Base-by-base conservation (phyloP, 2,797 vertebrate genomes). In the Gallinago solitaria region DNA sequence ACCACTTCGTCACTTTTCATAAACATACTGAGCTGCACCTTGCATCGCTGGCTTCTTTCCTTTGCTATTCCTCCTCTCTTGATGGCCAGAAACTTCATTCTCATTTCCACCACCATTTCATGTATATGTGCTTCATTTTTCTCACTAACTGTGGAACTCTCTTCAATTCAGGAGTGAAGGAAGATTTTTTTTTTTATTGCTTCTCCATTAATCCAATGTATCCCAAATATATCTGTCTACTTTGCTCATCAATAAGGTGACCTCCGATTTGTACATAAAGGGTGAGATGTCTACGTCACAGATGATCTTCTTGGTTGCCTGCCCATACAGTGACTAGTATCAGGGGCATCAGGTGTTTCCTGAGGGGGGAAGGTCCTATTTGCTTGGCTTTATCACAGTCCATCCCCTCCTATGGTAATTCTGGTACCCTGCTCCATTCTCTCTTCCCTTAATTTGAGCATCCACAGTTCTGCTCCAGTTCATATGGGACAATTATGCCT, bases 51-150 rank as follows among this genome's bases (percentile, higher is more conserved):
- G 20, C 57, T 45, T 71, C 65, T 32, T 50, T 64, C 54, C 41
- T 87, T 88, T 76, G 73, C 45, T 65, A 5, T 32, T 61, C 25
- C 5, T 51, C 18, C 30, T 78, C n/a, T 45, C 59, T 5, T 24
- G 67, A 65, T 14, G 51, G n/a, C 51, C 67, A 65, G 20, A 92
- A 81, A 71, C 11, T 16, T 39, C 5, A 3, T 64, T 48, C 41
- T 81, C 28, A 33, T 81, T 93, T 86, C 69, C 83, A 93, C 41
- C 32, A 30, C n/a, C n/a, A 27, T 81, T 67, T 81, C 35, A 81
- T 33, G 19, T 53, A 11, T 9, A 48, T 0, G 1, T 50, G 17
- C 27, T 79, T 65, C 2, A 0, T 48, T 91, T 68, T 60, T 64
- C 56, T 91, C 53, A 24, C 17, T 65, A 54, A 75, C 39, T 23